Evolutionary conservation across 2,113 vertebrate genomes (phyloP).

Genomic region (Cariama cristata): DNA sequence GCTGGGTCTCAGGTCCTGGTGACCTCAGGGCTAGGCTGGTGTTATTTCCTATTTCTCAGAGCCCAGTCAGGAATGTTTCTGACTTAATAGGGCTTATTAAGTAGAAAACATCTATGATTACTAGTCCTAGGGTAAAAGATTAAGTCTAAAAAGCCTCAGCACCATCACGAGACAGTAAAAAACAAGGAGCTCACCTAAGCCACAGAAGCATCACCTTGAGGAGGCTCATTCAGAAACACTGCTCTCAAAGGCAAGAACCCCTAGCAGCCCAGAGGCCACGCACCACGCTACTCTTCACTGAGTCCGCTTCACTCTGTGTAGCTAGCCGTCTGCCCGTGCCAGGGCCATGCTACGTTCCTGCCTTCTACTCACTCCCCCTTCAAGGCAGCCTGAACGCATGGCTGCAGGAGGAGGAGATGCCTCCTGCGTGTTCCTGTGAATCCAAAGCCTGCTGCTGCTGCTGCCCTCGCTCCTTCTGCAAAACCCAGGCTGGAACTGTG

Average conservation of each 20-base stretch:
- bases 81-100: not conserved
- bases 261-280: not conserved
- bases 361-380: not conserved
- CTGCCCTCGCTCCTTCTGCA: not conserved
- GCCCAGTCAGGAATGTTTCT: not conserved
- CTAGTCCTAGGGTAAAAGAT: not conserved
- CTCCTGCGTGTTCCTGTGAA: not conserved
- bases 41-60: not conserved
- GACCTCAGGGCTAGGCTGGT: not conserved
- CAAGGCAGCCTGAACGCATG: not conserved
- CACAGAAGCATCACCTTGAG: not conserved
- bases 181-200: not conserved
- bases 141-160: not conserved
- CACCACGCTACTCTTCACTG: not conserved
- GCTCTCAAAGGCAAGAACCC: not conserved
- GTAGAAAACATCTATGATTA: not conserved
- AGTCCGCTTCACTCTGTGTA: rapidly evolving
- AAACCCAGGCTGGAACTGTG: not conserved
- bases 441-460: not conserved
- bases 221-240: not conserved
- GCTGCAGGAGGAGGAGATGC: not conserved
- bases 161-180: not conserved
- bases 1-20: not conserved
- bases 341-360: not conserved
- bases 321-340: rapidly evolving